These are phyloP conservation scores for Camponotus vicinus DNA, from an alignment of 1,140 invertebrate genomes.

Conservation along the genomic window DNA sequence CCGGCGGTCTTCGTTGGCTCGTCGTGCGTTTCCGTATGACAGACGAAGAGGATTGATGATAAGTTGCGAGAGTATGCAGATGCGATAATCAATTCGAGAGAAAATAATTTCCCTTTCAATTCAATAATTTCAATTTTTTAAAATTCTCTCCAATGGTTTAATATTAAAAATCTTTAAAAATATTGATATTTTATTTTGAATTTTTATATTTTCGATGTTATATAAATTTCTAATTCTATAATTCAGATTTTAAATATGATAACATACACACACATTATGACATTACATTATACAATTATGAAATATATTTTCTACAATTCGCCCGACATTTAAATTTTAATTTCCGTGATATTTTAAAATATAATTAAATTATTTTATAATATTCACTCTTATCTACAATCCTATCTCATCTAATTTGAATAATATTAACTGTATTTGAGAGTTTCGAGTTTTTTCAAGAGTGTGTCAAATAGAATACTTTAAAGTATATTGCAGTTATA, in stretches of 20 bases:
- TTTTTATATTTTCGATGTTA: too few species aligned
- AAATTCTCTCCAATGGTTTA: background rate
- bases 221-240: too few species aligned
- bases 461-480: too few species aligned
- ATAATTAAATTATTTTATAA: background rate
- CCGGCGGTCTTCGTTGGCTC: conserved; percentile 26
- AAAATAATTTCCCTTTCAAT: background rate
- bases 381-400: background rate
- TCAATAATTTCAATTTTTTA: background rate
- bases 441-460: too few species aligned
- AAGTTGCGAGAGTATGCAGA: background rate
- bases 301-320: background rate
- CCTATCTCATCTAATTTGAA: background rate
- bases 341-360: background rate
- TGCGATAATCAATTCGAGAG: background rate
- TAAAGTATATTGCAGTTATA: too few species aligned
- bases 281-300: background rate
- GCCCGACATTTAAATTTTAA: background rate
- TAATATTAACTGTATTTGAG: too few species aligned
- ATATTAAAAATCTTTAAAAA: background rate
- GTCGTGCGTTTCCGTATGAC: conserved; percentile 38
- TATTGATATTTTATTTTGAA: background rate
- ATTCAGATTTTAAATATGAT: too few species aligned
- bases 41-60: conserved; percentile 17
- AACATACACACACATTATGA: background rate